Base-by-base conservation (phyloP, 2,113 vertebrate genomes). In the Micronycteris hirsuta region DNA sequence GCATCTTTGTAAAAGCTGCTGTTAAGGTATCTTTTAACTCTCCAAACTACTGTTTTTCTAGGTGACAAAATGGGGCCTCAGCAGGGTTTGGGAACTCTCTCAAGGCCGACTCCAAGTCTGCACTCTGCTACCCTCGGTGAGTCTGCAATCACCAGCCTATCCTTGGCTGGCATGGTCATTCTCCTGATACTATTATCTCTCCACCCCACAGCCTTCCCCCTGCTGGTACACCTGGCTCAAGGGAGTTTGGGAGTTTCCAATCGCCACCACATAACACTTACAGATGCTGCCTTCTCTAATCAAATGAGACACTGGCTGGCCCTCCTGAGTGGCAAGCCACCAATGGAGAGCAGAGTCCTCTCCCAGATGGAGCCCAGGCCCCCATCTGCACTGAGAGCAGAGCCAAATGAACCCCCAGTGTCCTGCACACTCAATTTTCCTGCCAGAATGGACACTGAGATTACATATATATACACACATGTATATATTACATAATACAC, bases 71-170 rank as follows among this genome's bases (percentile, higher is more conserved):
- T 4, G 24, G 41, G 81, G 26, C 54, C 16, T 38, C 54, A 19
- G 43, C 2, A 2, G 41, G 17, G 8, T 56, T 5, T 11, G 63
- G 63, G 28, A 38, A 11, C 22, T 78, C 47, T 78, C 76, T 36
- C 24, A 5, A 38, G 31, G 14, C 22, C 0, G 0, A n/a, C 41
- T 33, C 41, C 36, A 36, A n/a, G 22, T 43, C 65, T 47, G 3
- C 0, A 3, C 65, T 31, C 77, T 36, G 36, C 15, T 7, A 26
- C 2, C 49, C 31, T 6, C n/a, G 3, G 4, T 5, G 26, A n/a
- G 38, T 71, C 22, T 26, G 0, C 43, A 13, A 26, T 56, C 38
- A 47, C 7, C 22, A 68, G 61, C 61, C 11, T 73, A 63, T 26
- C 54, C 52, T 31, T 56, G 17, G 61, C 14, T 80, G 43, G 7